A percentile compares a stretch with the other conserved stretches of the same genome.
phyloP scores from a whole-genome alignment of 1,140 invertebrate species.

The Bacillus rossius region DNA sequence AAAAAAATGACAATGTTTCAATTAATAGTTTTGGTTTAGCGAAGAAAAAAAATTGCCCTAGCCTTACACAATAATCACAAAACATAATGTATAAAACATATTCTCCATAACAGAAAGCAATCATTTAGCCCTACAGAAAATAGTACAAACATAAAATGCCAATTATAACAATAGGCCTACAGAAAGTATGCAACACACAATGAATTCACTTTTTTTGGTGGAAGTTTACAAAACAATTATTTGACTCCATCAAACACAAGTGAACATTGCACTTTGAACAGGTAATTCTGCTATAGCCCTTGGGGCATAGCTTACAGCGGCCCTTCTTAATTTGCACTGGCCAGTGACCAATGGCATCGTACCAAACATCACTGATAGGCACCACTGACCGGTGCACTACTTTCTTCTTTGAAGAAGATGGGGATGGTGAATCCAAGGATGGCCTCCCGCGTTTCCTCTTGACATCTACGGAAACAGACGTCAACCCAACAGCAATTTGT shows the following conservation, averaged over 20 bases:
- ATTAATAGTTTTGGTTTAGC: too few relatives aligned
- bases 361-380: neutral
- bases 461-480: neutral
- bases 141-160: too few relatives aligned
- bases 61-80: too few relatives aligned
- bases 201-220: neutral
- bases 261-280: neutral
- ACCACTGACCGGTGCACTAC: neutral
- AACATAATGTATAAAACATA: too few relatives aligned
- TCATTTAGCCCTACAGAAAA: too few relatives aligned
- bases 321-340: conserved; percentile 22
- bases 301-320: conserved; percentile 24
- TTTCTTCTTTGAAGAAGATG: neutral
- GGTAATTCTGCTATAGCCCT: neutral
- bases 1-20: too few relatives aligned
- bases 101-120: too few relatives aligned
- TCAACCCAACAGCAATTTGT: neutral
- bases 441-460: conserved; percentile 3
- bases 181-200: too few relatives aligned
- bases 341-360: conserved; percentile 3
- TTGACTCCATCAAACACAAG: neutral
- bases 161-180: too few relatives aligned
- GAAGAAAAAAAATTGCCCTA: too few relatives aligned
- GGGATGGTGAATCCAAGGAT: neutral
- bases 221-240: neutral